Evolutionary conservation across 2,888 invertebrate species (phyloP).

Genomic region (Cataglyphis rosenhaueri): DNA sequence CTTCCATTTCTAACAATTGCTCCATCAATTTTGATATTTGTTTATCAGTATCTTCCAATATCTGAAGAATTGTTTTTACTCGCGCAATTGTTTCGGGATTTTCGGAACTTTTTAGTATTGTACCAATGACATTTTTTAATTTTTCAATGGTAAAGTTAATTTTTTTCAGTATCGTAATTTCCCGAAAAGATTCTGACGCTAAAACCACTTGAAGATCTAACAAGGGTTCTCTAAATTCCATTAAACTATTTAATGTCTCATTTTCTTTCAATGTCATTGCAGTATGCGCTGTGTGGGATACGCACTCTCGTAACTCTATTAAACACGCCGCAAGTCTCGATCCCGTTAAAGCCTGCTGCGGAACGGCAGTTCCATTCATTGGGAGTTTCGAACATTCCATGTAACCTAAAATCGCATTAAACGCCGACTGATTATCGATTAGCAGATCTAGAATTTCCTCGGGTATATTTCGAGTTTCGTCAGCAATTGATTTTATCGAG

Average conservation of each 20-base stretch:
- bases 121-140: conserved; percentile 89
- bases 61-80: conserved; percentile 72
- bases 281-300: conserved; percentile 79
- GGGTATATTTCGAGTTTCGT: conserved; percentile 73
- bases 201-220: conserved; percentile 77
- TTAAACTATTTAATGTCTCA: conserved; percentile 77
- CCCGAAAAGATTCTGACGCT: conserved; percentile 82
- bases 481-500: conserved; percentile 41
- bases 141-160: conserved; percentile 88
- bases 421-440: conserved; percentile 80
- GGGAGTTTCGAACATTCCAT: conserved; percentile 73
- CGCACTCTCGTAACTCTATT: conserved; percentile 77
- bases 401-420: conserved; percentile 77
- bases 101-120: conserved; percentile 89
- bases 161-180: conserved; percentile 87
- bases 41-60: conserved; percentile 77
- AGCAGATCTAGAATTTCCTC: conserved; percentile 81
- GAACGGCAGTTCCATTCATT: conserved; percentile 61
- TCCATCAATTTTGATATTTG: conserved; percentile 72
- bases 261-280: conserved; percentile 79
- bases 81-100: conserved; percentile 60
- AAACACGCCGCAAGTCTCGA: conserved; percentile 77
- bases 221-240: conserved; percentile 79
- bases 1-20: conserved; percentile 52
- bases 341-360: conserved; percentile 43